Percentiles rank a stretch among this genome's conserved stretches.
These are phyloP conservation scores for Lagocephalus sceleratus DNA, from an alignment of 2,797 vertebrate genomes.

Conservation along the genomic window DNA sequence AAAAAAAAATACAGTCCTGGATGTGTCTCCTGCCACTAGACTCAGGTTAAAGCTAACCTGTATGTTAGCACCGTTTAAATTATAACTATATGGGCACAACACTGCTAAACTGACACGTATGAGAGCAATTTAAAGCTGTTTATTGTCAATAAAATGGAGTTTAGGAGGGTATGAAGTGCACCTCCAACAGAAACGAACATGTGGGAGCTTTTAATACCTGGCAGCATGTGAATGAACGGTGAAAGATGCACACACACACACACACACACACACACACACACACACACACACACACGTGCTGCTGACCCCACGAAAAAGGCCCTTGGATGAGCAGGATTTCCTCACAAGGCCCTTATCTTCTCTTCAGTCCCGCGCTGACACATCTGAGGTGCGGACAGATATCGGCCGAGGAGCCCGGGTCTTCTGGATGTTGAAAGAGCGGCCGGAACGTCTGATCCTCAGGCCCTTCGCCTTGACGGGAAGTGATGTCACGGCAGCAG, in stretches of 20 bases:
- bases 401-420: slow-evolving; percentile 7
- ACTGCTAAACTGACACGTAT: slow-evolving; percentile 52
- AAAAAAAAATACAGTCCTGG: no score
- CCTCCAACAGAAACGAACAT: slow-evolving; percentile 12
- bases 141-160: slow-evolving; percentile 46
- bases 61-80: no score
- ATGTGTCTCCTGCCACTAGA: no score
- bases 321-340: slow-evolving; percentile 23
- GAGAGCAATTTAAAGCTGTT: slow-evolving; percentile 54
- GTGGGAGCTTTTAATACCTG: slow-evolving; percentile 30
- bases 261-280: slow-evolving; percentile 3
- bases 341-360: slow-evolving; percentile 27
- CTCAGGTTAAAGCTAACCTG: no score
- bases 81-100: slow-evolving; percentile 23
- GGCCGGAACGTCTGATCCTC: slow-evolving; percentile 36
- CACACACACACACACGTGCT: slow-evolving; percentile 10
- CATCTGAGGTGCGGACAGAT: slow-evolving; percentile 53
- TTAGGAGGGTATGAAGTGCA: slow-evolving; percentile 27
- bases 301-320: slow-evolving; percentile 4
- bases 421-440: slow-evolving; percentile 44
- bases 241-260: slow-evolving; percentile 13
- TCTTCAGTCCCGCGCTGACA: slow-evolving; percentile 15
- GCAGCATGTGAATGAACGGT: slow-evolving; percentile 27
- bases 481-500: slow-evolving; percentile 66
- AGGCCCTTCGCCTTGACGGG: slow-evolving; percentile 42